phyloP scores from a whole-genome alignment of 2,888 invertebrate genomes.

The Apantesis nais region DNA sequence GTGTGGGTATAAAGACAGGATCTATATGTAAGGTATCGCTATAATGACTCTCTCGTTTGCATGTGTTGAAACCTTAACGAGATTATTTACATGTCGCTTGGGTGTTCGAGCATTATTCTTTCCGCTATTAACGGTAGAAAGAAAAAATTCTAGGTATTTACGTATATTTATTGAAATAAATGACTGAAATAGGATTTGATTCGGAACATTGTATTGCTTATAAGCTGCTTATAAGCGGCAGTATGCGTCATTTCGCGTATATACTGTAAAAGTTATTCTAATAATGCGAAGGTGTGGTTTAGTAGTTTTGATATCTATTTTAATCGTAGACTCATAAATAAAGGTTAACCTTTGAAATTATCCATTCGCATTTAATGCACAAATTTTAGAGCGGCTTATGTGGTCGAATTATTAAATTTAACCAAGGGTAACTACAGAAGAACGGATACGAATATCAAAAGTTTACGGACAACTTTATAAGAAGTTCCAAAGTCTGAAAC shows the following conservation, averaged over 20 bases:
- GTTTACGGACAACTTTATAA: slow-evolving; percentile 67
- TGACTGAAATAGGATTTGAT: not conserved
- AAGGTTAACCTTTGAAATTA: slow-evolving; percentile 38
- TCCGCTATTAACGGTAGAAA: slow-evolving; percentile 14
- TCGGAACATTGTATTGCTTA: not conserved
- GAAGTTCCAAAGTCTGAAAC: slow-evolving; percentile 69
- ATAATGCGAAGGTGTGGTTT: slow-evolving; percentile 16
- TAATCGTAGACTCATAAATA: slow-evolving; percentile 11
- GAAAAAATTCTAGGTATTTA: slow-evolving; percentile 4
- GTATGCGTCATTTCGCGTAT: not conserved
- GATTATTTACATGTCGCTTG: slow-evolving; percentile 38
- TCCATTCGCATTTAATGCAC: slow-evolving; percentile 44
- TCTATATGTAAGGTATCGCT: slow-evolving; percentile 18
- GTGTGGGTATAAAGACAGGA: slow-evolving; percentile 19
- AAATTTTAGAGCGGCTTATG: slow-evolving; percentile 50
- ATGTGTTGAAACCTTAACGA: slow-evolving; percentile 42
- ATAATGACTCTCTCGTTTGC: slow-evolving; percentile 49
- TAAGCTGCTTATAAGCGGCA: not conserved
- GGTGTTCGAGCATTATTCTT: slow-evolving; percentile 16
- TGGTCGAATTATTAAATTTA: slow-evolving; percentile 71
- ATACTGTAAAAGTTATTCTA: slow-evolving; percentile 7
- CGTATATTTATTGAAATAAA: not conserved
- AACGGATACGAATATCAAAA: slow-evolving; percentile 77
- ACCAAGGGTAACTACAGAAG: slow-evolving; percentile 59
- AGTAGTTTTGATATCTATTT: slow-evolving; percentile 3